Evolutionary conservation across 64 coral and sea anemone species (phyloP).

Genomic region (Anthopleura sola): DNA sequence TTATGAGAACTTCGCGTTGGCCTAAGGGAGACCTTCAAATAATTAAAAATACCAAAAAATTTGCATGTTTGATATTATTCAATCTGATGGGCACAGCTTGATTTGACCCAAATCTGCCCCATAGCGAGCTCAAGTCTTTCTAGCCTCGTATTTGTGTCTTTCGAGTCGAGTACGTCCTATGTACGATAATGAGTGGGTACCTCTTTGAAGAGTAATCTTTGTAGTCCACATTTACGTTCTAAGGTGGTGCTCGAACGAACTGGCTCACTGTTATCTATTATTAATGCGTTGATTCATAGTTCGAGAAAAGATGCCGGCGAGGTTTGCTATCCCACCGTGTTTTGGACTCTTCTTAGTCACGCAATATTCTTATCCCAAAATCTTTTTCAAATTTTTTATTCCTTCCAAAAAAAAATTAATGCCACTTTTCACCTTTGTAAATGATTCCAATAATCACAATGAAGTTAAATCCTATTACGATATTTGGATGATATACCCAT

Average conservation of each 20-base stretch:
- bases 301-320: background rate
- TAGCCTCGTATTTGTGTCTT: background rate
- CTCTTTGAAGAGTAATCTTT: background rate
- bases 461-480: background rate
- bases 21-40: conserved; percentile 18
- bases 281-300: background rate
- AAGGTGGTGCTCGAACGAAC: background rate
- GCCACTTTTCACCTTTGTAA: background rate
- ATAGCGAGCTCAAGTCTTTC: conserved; percentile 1
- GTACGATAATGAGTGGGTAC: background rate
- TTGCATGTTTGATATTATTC: conserved; percentile 31
- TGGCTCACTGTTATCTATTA: background rate
- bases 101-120: conserved; percentile 2
- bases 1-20: conserved; percentile 38
- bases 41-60: conserved; percentile 42
- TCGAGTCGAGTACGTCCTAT: background rate
- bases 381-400: background rate
- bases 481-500: background rate
- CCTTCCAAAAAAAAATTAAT: background rate
- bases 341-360: background rate
- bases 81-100: conserved; percentile 9
- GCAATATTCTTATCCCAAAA: background rate
- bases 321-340: background rate
- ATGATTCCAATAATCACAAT: background rate
- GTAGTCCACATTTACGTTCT: background rate